Base-by-base conservation (phyloP, 1,140 invertebrate genomes). In the Drosophila teissieri region DNA sequence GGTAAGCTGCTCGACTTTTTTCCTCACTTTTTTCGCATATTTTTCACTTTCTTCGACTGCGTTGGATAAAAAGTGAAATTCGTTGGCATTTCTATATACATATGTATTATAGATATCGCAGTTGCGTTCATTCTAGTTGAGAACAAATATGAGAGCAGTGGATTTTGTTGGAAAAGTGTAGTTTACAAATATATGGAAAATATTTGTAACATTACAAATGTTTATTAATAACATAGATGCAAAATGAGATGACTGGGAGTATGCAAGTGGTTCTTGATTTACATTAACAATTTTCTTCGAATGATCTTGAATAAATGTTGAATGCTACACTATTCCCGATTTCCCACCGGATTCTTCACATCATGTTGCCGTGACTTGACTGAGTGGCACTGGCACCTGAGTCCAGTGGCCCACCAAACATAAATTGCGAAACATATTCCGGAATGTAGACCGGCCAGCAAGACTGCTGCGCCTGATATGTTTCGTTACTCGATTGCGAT, bases 1-100 rank as follows among this genome's bases (percentile, higher is more conserved):
- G n/a, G 34, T 70, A 27, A 48, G 49, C 49, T 37, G 31, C 15
- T 55, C 24, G 24, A 39, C n/a, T 68, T 34, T 63, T 24, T 45
- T 46, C 19, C 14, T 36, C 3, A 8, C 10, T 12, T 68, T 55
- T 70, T 70, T 48, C 14, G 67, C 51, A 17, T 11, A 10, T 44
- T 12, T 49, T 65, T 69, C 24, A 70, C 67, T 70, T 70, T 70
- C 64, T 70, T 70, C 42, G 22, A 19, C n/a, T 14, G 44, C 17
- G 7, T 24, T 39, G 31, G n/a, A 46, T 37, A 14, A 73, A 74
- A 74, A 74, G 72, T 74, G 72, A 74, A 74, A 73, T 68, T 54
- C 39, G 12, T 42, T 37, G 36, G 36, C 15, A 51, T 49, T 48
- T 10, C 53, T 22, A 15, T 42, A 31, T 27, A 19, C 27, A 27